These are phyloP conservation scores for Neotoxoptera formosana DNA, from an alignment of 1,140 invertebrate genomes.

Conservation along the genomic window DNA sequence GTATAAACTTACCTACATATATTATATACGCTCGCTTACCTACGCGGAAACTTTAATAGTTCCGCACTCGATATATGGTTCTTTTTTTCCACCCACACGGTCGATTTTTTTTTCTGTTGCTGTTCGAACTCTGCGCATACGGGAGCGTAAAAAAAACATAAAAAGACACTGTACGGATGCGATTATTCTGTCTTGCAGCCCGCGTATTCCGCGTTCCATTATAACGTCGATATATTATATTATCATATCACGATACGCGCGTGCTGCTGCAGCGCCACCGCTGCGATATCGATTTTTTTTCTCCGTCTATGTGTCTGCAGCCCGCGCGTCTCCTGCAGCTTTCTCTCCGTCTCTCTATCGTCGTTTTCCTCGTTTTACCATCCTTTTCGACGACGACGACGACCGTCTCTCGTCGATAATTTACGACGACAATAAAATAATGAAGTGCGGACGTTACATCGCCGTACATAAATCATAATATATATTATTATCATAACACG, in stretches of 20 bases:
- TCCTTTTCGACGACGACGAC: conserved; percentile 19
- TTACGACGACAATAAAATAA: conserved; percentile 37
- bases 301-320: neutral
- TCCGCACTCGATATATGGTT: neutral
- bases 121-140: neutral
- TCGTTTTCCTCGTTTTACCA: neutral
- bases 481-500: neutral
- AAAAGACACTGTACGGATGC: neutral
- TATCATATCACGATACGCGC: neutral
- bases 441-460: neutral
- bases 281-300: conserved; percentile 23
- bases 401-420: conserved; percentile 14
- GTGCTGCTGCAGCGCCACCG: neutral
- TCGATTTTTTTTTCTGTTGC: neutral
- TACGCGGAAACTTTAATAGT: conserved; percentile 39
- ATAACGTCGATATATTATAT: conserved; percentile 39
- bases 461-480: conserved; percentile 25
- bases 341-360: neutral
- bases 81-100: neutral
- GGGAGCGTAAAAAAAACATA: neutral
- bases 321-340: neutral
- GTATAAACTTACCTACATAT: neutral
- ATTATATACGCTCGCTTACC: neutral
- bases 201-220: neutral
- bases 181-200: conserved; percentile 14